phyloP scores from a whole-genome alignment of 2,797 vertebrate genomes.

The Heterohyrax brucei region DNA sequence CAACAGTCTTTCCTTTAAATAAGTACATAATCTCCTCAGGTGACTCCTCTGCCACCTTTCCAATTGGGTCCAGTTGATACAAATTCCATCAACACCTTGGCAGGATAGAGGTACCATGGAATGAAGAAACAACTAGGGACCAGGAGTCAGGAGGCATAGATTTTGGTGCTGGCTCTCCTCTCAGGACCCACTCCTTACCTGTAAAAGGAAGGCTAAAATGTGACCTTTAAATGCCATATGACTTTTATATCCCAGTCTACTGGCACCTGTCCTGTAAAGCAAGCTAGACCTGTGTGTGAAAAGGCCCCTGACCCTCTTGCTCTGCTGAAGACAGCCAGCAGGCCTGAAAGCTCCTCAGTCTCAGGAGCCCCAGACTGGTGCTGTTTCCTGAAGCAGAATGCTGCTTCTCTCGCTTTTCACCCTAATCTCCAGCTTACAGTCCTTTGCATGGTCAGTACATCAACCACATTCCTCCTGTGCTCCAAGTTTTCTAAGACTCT shows the following conservation, averaged over 20 bases:
- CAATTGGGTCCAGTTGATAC: background rate
- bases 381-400: background rate
- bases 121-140: background rate
- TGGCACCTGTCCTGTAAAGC: background rate
- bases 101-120: background rate
- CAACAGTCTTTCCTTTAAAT: background rate
- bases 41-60: slow-evolving; percentile 15
- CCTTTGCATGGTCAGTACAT: background rate
- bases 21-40: background rate
- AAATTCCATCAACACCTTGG: background rate
- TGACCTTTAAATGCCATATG: background rate
- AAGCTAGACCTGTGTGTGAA: background rate
- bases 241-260: background rate
- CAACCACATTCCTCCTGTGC: background rate
- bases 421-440: background rate
- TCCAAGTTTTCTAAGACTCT: background rate
- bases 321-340: background rate
- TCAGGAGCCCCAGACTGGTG: background rate
- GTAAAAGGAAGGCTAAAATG: background rate
- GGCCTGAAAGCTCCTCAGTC: background rate
- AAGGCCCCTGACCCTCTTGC: background rate
- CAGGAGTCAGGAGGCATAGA: background rate
- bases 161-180: background rate
- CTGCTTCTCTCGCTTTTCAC: background rate
- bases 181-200: background rate